These are phyloP conservation scores for Platysteira castanea DNA, from an alignment of 2,113 vertebrate species.

Conservation along the genomic window DNA sequence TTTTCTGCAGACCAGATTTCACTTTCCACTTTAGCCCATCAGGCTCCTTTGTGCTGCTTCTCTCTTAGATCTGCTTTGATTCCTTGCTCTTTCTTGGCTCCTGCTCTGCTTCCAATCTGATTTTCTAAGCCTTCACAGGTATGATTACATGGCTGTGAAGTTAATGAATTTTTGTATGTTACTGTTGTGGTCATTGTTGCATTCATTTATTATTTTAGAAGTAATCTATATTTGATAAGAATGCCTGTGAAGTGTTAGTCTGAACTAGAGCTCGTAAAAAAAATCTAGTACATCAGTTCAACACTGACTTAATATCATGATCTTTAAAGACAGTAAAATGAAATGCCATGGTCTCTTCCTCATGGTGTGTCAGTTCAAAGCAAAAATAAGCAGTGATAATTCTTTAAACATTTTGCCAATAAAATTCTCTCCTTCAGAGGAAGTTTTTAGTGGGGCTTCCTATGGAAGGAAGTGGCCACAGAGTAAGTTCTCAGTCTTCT, in stretches of 20 bases:
- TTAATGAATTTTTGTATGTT: neutral
- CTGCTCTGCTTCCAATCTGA: neutral
- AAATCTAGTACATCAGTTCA: neutral
- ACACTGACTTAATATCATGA: neutral
- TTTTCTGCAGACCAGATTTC: neutral
- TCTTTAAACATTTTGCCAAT: neutral
- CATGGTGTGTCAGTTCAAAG: neutral
- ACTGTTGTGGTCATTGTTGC: neutral
- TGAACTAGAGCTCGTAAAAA: neutral
- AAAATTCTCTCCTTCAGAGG: neutral
- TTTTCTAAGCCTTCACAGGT: neutral
- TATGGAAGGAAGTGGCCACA: neutral
- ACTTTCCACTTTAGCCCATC: neutral
- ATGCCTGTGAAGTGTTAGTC: neutral
- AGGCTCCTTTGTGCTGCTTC: neutral
- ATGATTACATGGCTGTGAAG: neutral
- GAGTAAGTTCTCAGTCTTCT: neutral
- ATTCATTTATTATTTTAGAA: neutral
- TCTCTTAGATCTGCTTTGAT: neutral
- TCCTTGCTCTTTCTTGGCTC: neutral
- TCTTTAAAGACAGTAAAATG: neutral
- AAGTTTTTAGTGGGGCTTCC: neutral
- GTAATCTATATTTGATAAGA: neutral
- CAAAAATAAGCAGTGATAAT: neutral
- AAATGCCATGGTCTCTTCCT: neutral